Base-by-base conservation (phyloP, 2,888 invertebrate genomes). In the Candidula unifasciata region DNA sequence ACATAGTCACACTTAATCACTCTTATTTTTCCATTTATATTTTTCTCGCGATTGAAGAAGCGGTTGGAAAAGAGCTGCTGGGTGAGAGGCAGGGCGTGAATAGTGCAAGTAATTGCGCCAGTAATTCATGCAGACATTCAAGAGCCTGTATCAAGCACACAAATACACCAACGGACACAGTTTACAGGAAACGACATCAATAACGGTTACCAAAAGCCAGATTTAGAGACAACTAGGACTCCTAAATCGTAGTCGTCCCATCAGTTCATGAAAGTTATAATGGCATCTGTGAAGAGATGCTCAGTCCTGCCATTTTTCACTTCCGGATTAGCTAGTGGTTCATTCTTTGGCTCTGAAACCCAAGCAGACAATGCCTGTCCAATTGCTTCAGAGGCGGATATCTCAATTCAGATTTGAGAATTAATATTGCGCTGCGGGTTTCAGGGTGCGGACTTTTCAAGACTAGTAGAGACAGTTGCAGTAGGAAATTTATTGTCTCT, bases 261-360 rank as follows among this genome's bases (percentile, higher is more conserved):
- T 30, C 27, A 76, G 54, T 30, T 57, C 54, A n/a, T 44, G 57
- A 30, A 30, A 57, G 18, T 76, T 30, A 57, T 33, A 76, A 57
- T 57, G 30, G 76, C 33, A 1, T 30, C 21, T 30, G 57, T 57
- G 57, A 57, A 30, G 33, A 57, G 76, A 76, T 76, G 76, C 54
- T 30, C 76, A 79, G 37, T n/a, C n/a, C 44, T 73, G 73, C 44
- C 73, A 52, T 73, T 73, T 44, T 5, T 73, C 73, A 73, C 44
- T 13, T 5, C 73, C 73, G 37, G 73, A 3, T 5, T n/a, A 73
- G 27, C 73, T 52, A 71, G 37, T 71, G 37, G 71, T 71, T 71
- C 71, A 35, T 71, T 24, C n/a, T 37, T 16, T 37, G 44, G 13
- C 44, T 73, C 44, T 44, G n/a, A 24, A 44, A 10, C 44, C 44